Conservation (phyloP, 2,113 vertebrate genomes). For the Seriola rivoliana region DNA sequence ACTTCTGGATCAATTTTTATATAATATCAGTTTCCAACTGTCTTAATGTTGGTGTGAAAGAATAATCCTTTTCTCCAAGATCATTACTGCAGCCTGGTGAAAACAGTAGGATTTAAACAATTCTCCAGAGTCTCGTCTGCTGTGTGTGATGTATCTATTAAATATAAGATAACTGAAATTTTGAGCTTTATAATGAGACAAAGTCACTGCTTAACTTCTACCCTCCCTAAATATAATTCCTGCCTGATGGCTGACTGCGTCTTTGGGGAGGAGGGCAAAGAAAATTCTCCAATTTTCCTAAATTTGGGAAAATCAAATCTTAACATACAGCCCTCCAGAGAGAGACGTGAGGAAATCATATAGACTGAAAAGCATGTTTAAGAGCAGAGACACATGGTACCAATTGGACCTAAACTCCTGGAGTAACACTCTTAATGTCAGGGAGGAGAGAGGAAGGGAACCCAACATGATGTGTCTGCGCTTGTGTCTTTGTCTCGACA, state of each 20-base stretch:
- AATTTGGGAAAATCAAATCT: slow-evolving; percentile 60
- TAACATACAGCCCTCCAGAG: slow-evolving; percentile 60
- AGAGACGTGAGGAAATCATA: slow-evolving; percentile 57
- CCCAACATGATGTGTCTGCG: slow-evolving; percentile 11
- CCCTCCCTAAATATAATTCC: slow-evolving; percentile 38
- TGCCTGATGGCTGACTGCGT: slow-evolving; percentile 45
- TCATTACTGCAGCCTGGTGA: not conserved
- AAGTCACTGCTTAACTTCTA: slow-evolving; percentile 27
- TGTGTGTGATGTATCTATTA: not conserved
- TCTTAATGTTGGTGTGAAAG: not conserved
- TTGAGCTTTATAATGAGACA: slow-evolving; percentile 13
- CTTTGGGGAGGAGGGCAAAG: slow-evolving; percentile 10
- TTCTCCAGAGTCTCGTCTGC: not conserved
- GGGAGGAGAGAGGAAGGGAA: slow-evolving; percentile 28
- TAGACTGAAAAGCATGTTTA: slow-evolving; percentile 52
- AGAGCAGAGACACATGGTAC: slow-evolving; percentile 68
- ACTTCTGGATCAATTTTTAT: not conserved
- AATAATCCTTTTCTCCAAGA: not conserved
- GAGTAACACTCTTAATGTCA: slow-evolving; percentile 50
- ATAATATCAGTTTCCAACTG: not conserved
- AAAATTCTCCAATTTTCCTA: slow-evolving; percentile 46
- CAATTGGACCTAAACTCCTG: slow-evolving; percentile 67
- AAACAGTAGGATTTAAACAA: not conserved
- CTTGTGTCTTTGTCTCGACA: slow-evolving; percentile 34
- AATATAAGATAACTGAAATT: not conserved